A percentile compares a stretch with the other conserved stretches of the same genome.
Conservation (phyloP, 2,888 invertebrate genomes). For the Drosophila neonasuta region DNA sequence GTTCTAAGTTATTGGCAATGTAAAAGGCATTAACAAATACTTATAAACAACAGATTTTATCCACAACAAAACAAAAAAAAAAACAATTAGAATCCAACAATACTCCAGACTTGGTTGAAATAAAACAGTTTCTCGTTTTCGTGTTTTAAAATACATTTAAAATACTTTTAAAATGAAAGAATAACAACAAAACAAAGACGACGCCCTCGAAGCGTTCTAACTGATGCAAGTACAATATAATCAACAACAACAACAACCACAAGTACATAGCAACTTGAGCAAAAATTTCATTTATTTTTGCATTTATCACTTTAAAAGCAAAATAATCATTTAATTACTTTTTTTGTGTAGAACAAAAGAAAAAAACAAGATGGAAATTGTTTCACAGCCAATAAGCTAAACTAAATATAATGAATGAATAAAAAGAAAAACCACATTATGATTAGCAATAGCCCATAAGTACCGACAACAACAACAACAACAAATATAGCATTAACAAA, state of each 20-base stretch:
- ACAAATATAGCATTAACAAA: slow-evolving; percentile 30
- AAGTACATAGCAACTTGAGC: slow-evolving; percentile 51
- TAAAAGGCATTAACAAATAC: slow-evolving; percentile 22
- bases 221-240: slow-evolving; percentile 78
- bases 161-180: slow-evolving; percentile 49
- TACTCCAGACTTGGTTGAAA: slow-evolving; percentile 36
- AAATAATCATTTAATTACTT: slow-evolving; percentile 25
- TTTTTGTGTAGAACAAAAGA: slow-evolving; percentile 40
- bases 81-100: slow-evolving; percentile 22
- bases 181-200: slow-evolving; percentile 33
- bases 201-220: slow-evolving; percentile 49
- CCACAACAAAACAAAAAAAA: slow-evolving; percentile 22
- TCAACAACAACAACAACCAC: slow-evolving; percentile 22
- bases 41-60: slow-evolving; percentile 44
- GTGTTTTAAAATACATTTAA: slow-evolving; percentile 46
- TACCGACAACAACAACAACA: slow-evolving; percentile 47
- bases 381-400: slow-evolving; percentile 71
- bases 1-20: slow-evolving; percentile 71
- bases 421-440: slow-evolving; percentile 56
- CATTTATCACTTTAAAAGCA: slow-evolving; percentile 48
- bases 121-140: slow-evolving; percentile 70
- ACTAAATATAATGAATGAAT: slow-evolving; percentile 43
- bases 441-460: slow-evolving; percentile 78
- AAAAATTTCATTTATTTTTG: slow-evolving; percentile 54
- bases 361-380: slow-evolving; percentile 44